These are phyloP conservation scores for Eupithecia tripunctaria DNA, from an alignment of 2,888 invertebrate species.

Conservation along the genomic window DNA sequence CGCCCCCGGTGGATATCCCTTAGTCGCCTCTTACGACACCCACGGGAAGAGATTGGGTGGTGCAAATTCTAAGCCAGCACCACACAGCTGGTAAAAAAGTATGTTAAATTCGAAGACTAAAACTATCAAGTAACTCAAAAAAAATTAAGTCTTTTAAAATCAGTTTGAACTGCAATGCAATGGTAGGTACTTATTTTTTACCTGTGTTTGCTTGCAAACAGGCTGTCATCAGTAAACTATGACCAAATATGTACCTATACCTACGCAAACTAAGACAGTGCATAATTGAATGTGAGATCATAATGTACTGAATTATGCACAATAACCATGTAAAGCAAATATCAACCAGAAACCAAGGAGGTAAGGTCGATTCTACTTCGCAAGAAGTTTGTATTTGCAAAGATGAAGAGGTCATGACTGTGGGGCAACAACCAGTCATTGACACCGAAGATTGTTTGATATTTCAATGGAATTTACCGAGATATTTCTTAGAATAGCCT, in stretches of 20 bases:
- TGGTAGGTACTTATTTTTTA: not conserved
- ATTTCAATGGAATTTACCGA: conserved; percentile 33
- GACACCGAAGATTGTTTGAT: conserved; percentile 50
- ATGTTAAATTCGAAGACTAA: too few relatives aligned
- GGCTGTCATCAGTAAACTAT: conserved; percentile 45
- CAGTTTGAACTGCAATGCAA: not conserved
- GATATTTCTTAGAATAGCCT: conserved; percentile 15
- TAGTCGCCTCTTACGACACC: too few relatives aligned
- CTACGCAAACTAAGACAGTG: conserved; percentile 50
- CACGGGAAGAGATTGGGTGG: too few relatives aligned
- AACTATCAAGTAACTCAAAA: too few relatives aligned
- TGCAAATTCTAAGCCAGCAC: too few relatives aligned
- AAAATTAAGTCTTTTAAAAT: too few relatives aligned
- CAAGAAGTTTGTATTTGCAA: conserved; percentile 54
- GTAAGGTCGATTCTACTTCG: conserved; percentile 42
- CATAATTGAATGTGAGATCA: conserved; percentile 67
- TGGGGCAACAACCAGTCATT: conserved; percentile 54
- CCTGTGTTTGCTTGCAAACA: not conserved
- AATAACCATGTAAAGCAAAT: conserved; percentile 39
- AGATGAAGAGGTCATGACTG: conserved; percentile 60
- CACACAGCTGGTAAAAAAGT: too few relatives aligned
- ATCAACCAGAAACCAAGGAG: conserved; percentile 37
- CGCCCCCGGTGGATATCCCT: too few relatives aligned
- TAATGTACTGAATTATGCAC: conserved; percentile 62
- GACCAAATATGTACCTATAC: conserved; percentile 39